A percentile compares a stretch with the other conserved stretches of the same genome.
phyloP scores from a whole-genome alignment of 1,140 invertebrate species.

The Apis florea region DNA sequence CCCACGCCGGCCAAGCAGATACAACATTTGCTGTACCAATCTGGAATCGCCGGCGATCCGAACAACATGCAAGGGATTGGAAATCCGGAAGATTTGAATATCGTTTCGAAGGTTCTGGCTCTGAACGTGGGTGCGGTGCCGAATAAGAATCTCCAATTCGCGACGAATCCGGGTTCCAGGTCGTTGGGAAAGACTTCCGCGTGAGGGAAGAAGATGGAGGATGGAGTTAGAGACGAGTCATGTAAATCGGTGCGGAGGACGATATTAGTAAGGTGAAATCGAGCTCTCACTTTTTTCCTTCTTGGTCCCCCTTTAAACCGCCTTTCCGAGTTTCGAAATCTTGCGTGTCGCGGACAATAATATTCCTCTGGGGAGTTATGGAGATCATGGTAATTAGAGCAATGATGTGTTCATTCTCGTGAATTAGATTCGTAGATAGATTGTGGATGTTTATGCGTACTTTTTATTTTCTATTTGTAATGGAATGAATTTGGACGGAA shows the following conservation, averaged over 20 bases:
- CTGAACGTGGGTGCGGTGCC: constrained; percentile 84
- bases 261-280: constrained; percentile 65
- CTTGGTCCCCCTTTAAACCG: constrained; percentile 1
- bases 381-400: background rate
- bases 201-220: constrained; percentile 42
- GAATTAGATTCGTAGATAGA: background rate
- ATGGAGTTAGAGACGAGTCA: constrained; percentile 52
- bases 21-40: constrained; percentile 84
- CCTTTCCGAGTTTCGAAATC: background rate
- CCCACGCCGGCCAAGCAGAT: constrained; percentile 82
- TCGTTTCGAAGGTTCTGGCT: constrained; percentile 89
- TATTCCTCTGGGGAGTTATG: background rate
- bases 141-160: constrained; percentile 51
- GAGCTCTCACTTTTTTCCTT: constrained; percentile 52
- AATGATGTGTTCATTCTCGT: background rate
- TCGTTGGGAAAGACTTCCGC: constrained; percentile 40
- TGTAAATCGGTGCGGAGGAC: constrained; percentile 62
- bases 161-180: constrained; percentile 38
- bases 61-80: constrained; percentile 70
- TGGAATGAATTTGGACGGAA: no score
- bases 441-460: no score
- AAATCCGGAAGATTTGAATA: constrained; percentile 87
- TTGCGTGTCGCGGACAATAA: background rate
- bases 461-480: no score
- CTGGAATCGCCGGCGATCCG: constrained; percentile 81